phyloP scores from a whole-genome alignment of 2,888 invertebrate genomes.

The Oithona nana region DNA sequence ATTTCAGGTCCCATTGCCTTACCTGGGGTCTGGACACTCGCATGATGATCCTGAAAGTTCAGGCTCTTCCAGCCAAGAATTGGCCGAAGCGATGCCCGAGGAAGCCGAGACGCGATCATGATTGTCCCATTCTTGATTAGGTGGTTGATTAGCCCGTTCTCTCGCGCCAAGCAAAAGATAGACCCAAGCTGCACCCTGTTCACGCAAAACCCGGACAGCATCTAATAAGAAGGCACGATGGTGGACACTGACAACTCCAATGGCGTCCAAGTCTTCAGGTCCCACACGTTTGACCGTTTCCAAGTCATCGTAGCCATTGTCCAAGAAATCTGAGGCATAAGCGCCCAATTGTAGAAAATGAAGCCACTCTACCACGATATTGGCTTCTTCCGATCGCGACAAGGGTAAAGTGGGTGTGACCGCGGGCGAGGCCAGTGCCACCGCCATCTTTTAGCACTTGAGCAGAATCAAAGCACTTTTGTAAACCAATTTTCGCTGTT shows the following conservation, averaged over 20 bases:
- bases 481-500: no score
- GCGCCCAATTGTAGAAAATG: constrained; percentile 71
- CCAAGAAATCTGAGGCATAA: constrained; percentile 81
- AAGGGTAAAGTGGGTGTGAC: no score
- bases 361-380: constrained; percentile 37
- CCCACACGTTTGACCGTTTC: constrained; percentile 94
- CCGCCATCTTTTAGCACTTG: no score
- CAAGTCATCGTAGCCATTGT: constrained; percentile 89
- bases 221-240: constrained; percentile 63
- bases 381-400: no score
- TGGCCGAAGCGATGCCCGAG: constrained; percentile 9
- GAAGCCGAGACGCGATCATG: constrained; percentile 3
- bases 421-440: no score
- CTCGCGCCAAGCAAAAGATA: constrained; percentile 31
- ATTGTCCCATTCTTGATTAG: not conserved
- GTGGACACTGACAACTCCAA: constrained; percentile 66
- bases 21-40: no score
- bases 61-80: constrained; percentile 9
- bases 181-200: constrained; percentile 81
- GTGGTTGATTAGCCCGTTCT: not conserved
- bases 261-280: constrained; percentile 83
- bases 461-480: no score
- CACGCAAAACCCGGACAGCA: constrained; percentile 64
- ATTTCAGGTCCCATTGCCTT: no score
- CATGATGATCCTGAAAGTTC: constrained; percentile 1